Conservation (phyloP, 2,797 vertebrate genomes). For the Sylvia borin region DNA sequence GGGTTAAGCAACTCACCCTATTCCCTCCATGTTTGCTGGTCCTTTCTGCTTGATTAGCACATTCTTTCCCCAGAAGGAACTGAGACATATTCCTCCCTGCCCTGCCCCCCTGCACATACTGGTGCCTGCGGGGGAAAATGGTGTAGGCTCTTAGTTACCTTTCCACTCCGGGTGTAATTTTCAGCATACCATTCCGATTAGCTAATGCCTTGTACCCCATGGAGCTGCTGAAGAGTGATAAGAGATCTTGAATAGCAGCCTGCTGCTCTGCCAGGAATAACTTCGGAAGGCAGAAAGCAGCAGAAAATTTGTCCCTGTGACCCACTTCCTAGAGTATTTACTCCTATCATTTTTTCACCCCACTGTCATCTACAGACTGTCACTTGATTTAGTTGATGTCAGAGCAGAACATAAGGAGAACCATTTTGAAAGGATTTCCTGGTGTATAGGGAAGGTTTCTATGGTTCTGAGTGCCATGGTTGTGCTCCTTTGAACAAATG, state of each 20-base stretch:
- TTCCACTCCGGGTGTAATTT: neutral
- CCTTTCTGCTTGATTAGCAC: neutral
- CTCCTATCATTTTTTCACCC: neutral
- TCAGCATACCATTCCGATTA: constrained; percentile 36
- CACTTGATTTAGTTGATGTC: neutral
- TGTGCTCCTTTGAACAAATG: neutral
- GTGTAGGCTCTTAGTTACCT: neutral
- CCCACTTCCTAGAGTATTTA: neutral
- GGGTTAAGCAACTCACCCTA: neutral
- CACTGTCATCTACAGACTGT: neutral
- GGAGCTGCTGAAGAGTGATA: neutral
- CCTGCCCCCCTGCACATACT: neutral
- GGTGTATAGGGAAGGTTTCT: neutral
- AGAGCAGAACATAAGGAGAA: neutral
- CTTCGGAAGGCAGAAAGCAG: neutral
- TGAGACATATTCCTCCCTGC: neutral
- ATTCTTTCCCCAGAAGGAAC: neutral
- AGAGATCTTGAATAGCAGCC: neutral
- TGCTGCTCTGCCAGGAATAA: neutral
- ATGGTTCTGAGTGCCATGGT: neutral
- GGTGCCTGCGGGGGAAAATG: neutral
- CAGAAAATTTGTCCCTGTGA: neutral
- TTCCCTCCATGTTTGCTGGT: neutral
- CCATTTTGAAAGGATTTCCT: neutral
- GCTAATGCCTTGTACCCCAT: neutral